Percentiles rank a stretch among this genome's conserved stretches.
These are phyloP conservation scores for Solenodon paradoxus DNA, from an alignment of 2,113 vertebrate species.

Conservation along the genomic window DNA sequence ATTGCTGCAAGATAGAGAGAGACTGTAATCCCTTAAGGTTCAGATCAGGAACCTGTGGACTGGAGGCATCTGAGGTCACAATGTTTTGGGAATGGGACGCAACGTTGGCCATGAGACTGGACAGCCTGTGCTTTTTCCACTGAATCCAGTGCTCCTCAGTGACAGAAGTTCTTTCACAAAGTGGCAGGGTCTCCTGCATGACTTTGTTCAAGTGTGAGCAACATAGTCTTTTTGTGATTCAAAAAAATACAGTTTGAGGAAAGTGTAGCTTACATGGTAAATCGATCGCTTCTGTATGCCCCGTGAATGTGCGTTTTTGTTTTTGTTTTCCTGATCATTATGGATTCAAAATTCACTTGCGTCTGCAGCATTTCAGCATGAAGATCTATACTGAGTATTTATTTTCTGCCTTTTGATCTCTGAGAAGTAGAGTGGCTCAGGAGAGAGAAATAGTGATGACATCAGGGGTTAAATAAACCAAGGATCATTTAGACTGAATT, in stretches of 20 bases:
- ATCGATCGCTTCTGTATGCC: not conserved
- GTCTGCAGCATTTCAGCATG: not conserved
- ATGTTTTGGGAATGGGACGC: not conserved
- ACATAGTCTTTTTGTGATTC: not conserved
- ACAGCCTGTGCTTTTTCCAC: not conserved
- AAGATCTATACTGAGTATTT: too few relatives aligned
- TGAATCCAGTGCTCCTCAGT: not conserved
- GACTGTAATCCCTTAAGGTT: not conserved
- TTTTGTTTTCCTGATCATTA: not conserved
- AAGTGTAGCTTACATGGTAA: not conserved
- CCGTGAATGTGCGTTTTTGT: fast-evolving
- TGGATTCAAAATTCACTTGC: not conserved
- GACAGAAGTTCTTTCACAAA: not conserved
- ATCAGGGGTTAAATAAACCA: not conserved
- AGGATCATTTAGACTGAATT: not conserved
- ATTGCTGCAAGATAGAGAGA: not conserved
- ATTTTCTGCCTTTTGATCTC: not conserved
- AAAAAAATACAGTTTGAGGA: not conserved
- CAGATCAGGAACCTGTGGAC: not conserved
- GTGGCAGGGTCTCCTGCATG: not conserved
- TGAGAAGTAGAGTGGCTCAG: not conserved
- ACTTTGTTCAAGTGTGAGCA: not conserved
- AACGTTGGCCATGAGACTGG: not conserved
- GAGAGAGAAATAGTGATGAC: not conserved
- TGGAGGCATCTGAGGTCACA: not conserved